Evolutionary conservation across 1,140 invertebrate genomes (phyloP), one percentile per base, ranked within the genome.

Genomic region (Saxidomus purpurata): DNA sequence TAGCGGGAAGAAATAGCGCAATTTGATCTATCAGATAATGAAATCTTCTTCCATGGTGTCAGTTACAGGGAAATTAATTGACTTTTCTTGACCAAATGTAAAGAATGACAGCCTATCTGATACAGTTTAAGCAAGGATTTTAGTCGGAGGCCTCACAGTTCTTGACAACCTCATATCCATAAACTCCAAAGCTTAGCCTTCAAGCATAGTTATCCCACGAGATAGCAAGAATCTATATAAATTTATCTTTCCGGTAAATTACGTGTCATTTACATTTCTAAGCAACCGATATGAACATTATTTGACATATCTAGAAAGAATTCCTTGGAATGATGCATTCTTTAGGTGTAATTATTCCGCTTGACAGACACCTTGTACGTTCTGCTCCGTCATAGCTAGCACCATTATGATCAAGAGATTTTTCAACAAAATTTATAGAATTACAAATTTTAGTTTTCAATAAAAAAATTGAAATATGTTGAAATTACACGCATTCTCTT

Each of bases 161-260:
- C 25, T 31, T 67, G n/a, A 31, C 25, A 67, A 31, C 25, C 13
- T 28, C 19, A 67, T 28, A 67, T 15, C 6, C 28, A n/a, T 11
- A 13, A 31, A 67, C 28, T 67, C 34, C 13, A 31, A 34, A 31
- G 25, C 31, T 36, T 31, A 31, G 4, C 3, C 61, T 67, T 67
- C 11, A 67, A 67, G 61, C 25, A 15, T 31, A 3, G 61, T 67
- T 67, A 67, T 67, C 61, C 28, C 61, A 9, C 11, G 25, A 19
- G 67, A 9, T 15, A 8, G 15, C 34, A 71, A n/a, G 67, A 28
- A 38, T 71, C 34, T 15, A 38, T 71, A 71, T 71, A 71, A 19
- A 71, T 71, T 38, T 71, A 71, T 71, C 67, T 71, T 71, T 71
- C 67, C 67, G 34, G 67, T 71, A 38, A 28, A 71, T 71, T 71